Base-by-base conservation (phyloP, 1,140 invertebrate species). In the Plodia interpunctella region DNA sequence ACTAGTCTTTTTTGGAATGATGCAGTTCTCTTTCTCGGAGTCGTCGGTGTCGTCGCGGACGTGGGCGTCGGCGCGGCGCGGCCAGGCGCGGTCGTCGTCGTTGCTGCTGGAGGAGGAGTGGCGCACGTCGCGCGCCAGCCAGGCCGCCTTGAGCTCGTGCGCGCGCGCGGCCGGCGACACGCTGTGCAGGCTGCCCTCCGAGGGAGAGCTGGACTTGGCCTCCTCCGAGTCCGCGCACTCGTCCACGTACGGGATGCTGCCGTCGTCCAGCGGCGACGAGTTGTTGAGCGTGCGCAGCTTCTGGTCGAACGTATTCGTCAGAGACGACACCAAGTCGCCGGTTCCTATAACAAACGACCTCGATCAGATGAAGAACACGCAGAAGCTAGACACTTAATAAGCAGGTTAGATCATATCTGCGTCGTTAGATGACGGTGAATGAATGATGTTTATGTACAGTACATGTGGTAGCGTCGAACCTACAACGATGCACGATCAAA, bases 271-370 rank as follows among this genome's bases (percentile, higher is more conserved):
- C 62, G 90, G 90, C 59, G 90, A 90, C 66, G 87, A 85, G 73
- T 87, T 90, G 78, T 90, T 90, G 19, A 90, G 78, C 60, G 90
- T 88, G 52, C 88, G 82, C 74, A 94, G 81, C 82, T 94, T 94
- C 70, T 93, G 91, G 78, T 94, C 93, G 87, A 94, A 93, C 55
- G 93, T 93, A 62, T 91, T 91, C 32, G 93, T 94, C 62, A 94
- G 87, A 68, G 92, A 93, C 52, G 91, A 91, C 72, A 94, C 90
- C 70, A 94, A 80, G 80, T 94, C 93, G 60, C 92, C 91, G 63
- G 83, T 76, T 73, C 87, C 88, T 90, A 68, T 28, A 72, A 77
- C 75, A 76, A 79, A 61, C 15, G 18, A n/a, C 0, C 10, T 4
- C 1, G 50, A 65, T 51, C n/a, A 20, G 5, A 1, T 11, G 15